Evolutionary conservation across 92 coral and sea anemone genomes (phyloP).

Genomic region (Bergia puertoricense): DNA sequence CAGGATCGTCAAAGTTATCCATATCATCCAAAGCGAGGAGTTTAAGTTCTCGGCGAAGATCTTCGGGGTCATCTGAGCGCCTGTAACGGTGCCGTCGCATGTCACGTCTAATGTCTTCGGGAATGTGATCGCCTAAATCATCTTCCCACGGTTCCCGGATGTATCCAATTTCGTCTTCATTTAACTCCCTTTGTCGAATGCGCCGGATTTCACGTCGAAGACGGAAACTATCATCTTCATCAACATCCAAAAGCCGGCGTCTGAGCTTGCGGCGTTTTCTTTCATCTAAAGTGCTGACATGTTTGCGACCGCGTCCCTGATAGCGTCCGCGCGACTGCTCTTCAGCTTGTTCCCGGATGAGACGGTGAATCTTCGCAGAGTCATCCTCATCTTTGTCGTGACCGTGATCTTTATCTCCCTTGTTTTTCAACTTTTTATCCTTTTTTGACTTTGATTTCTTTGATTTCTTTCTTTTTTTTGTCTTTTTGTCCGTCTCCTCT

Average conservation of each 20-base stretch:
- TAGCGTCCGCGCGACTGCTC: slow-evolving; percentile 54
- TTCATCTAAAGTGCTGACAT: slow-evolving; percentile 49
- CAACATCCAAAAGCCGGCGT: slow-evolving; percentile 61
- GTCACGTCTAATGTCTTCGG: slow-evolving; percentile 65
- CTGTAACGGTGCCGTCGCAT: slow-evolving; percentile 66
- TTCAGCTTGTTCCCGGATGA: slow-evolving; percentile 73
- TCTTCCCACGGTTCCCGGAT: slow-evolving; percentile 70
- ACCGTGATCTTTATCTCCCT: slow-evolving; percentile 32
- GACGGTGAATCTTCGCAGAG: slow-evolving; percentile 65
- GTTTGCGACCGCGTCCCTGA: slow-evolving; percentile 10
- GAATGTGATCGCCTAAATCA: slow-evolving; percentile 52
- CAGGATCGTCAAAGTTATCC: slow-evolving; percentile 27
- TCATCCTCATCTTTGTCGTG: slow-evolving; percentile 40
- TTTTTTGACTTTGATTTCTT: background rate
- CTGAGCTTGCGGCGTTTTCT: slow-evolving; percentile 58
- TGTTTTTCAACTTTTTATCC: background rate
- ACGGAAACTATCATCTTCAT: slow-evolving; percentile 53
- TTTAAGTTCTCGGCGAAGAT: slow-evolving; percentile 69
- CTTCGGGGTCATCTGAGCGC: slow-evolving; percentile 58
- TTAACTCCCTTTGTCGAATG: slow-evolving; percentile 73
- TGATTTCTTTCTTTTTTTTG: slow-evolving; percentile 25
- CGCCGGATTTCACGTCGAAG: slow-evolving; percentile 79
- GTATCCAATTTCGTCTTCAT: slow-evolving; percentile 64
- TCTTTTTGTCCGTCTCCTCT: slow-evolving; percentile 18
- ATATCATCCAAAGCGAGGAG: slow-evolving; percentile 52